These are phyloP conservation scores for Endotricha flammealis DNA, from an alignment of 2,888 invertebrate genomes.

Conservation along the genomic window DNA sequence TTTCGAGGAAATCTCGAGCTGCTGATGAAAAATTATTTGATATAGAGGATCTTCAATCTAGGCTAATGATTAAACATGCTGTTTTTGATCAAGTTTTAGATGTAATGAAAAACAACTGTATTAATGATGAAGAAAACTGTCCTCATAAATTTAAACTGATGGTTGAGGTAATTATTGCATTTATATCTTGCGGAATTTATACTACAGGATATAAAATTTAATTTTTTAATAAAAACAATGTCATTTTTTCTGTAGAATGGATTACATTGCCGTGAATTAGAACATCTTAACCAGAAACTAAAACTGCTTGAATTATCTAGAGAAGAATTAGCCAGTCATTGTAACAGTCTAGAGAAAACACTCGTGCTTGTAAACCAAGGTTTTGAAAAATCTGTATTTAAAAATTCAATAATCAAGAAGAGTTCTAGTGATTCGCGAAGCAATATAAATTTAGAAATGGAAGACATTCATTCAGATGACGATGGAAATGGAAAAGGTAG, in stretches of 20 bases:
- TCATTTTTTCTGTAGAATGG: constrained; percentile 40
- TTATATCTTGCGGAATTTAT: not conserved
- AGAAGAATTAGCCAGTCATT: constrained; percentile 43
- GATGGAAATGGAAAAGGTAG: constrained; percentile 41
- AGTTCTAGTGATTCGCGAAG: constrained; percentile 21
- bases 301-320: constrained; percentile 42
- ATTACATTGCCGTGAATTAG: constrained; percentile 43
- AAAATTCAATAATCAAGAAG: constrained; percentile 21
- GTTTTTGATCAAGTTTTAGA: constrained; percentile 59
- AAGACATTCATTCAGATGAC: constrained; percentile 57
- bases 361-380: constrained; percentile 55
- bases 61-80: constrained; percentile 54
- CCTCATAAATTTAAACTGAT: constrained; percentile 52
- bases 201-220: not conserved
- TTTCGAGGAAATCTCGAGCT: constrained; percentile 42
- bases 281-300: constrained; percentile 48
- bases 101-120: constrained; percentile 47
- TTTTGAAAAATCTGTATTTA: constrained; percentile 32
- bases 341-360: constrained; percentile 50
- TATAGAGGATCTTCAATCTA: constrained; percentile 53
- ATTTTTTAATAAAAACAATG: constrained; percentile 5
- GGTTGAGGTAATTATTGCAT: constrained; percentile 37
- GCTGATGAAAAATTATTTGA: constrained; percentile 52
- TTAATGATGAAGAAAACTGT: constrained; percentile 46
- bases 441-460: constrained; percentile 34